These are phyloP conservation scores for Axis porcinus DNA, from an alignment of 2,113 vertebrate genomes.

Conservation along the genomic window DNA sequence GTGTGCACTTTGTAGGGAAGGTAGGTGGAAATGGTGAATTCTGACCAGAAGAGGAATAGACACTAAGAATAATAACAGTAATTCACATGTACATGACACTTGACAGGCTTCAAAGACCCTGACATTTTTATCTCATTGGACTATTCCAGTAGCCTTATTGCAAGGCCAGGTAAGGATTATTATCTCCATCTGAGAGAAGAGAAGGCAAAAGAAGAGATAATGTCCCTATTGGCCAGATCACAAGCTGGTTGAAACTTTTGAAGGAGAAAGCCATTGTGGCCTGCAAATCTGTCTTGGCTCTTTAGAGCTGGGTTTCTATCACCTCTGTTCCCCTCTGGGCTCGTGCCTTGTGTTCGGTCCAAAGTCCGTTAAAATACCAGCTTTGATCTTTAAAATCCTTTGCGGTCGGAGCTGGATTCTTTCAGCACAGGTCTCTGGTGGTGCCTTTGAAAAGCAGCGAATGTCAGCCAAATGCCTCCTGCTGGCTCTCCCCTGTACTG, in stretches of 20 bases:
- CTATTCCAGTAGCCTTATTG: slow-evolving; percentile 1
- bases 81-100: neutral
- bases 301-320: slow-evolving; percentile 40
- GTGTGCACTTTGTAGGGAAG: neutral
- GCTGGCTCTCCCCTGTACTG: slow-evolving; percentile 8
- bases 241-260: slow-evolving; percentile 41
- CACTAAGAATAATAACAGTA: neutral
- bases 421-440: slow-evolving; percentile 47
- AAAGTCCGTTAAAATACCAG: slow-evolving; percentile 67
- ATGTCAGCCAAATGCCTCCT: slow-evolving; percentile 52
- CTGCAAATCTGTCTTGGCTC: slow-evolving; percentile 31
- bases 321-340: slow-evolving; percentile 48
- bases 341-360: slow-evolving; percentile 52
- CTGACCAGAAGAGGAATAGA: neutral
- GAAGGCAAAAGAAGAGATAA: slow-evolving; percentile 18
- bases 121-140: slow-evolving; percentile 37
- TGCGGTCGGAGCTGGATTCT: slow-evolving; percentile 48
- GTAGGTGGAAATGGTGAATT: neutral
- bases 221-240: slow-evolving; percentile 48
- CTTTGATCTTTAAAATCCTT: slow-evolving; percentile 72
- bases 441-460: slow-evolving; percentile 52
- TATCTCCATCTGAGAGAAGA: slow-evolving; percentile 17
- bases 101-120: slow-evolving; percentile 32
- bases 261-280: slow-evolving; percentile 23
- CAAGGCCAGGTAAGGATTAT: slow-evolving; percentile 17